Base-by-base conservation (phyloP, 2,113 vertebrate species). In the Bubalus kerabau region DNA sequence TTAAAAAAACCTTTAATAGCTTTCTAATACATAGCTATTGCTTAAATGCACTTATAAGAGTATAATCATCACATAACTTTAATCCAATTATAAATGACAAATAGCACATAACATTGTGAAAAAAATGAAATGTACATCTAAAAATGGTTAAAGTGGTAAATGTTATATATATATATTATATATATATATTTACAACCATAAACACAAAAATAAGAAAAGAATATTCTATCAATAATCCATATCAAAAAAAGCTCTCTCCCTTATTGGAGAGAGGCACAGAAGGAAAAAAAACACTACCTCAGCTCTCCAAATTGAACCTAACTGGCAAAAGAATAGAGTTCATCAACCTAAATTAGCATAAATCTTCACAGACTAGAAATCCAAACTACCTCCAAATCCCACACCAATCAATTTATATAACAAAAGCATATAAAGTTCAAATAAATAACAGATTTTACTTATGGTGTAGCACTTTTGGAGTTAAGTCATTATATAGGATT, bases 21-120 rank as follows among this genome's bases (percentile, higher is more conserved):
- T 95, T 95, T 64, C 80, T 94, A 97, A 81, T 52, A 96, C 90
- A 92, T 32, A 94, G 64, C 17, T 84, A 90, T 67, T 56, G 32
- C 83, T 96, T 97, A 96, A 95, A 87, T 87, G 40, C 40, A 87
- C 74, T 96, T 30, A 96, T 84, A 92, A 92, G 74, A 95, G 32
- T 85, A 13, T 52, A 98, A 92, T 81, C 52, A 91, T 84, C 62
- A 92, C 32, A 50, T 87, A 90, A 97, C 94, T 93, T 90, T 96
- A 96, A 97, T 82, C 28, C 59, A 96, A 74, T 95, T 95, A 96
- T 67, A 84, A 96, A 59, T 78, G 91, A 87, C 43, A 97, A 97
- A 87, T 32, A 82, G 57, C 6, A 82, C 24, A 76, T 14, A 11
- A 91, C 84, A 19, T 43, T 83, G 11, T 95, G 67, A 93, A 87